Evolutionary conservation across 1,140 invertebrate species (phyloP).

Genomic region (Achroia grisella): DNA sequence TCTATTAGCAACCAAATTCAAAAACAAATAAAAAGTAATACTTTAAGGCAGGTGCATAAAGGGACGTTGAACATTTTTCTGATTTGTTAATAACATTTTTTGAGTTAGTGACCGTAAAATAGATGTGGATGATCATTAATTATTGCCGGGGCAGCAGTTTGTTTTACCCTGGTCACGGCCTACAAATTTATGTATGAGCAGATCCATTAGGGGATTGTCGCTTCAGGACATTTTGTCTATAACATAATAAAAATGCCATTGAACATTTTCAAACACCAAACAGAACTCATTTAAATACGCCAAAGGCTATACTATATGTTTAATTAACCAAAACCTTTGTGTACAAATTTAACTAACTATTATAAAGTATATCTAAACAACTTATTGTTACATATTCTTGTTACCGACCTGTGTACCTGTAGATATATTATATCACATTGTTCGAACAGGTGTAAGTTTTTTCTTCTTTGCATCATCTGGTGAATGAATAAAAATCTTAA

Average conservation of each 20-base stretch:
- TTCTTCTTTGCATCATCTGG: constrained; percentile 20
- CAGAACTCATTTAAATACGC: constrained; percentile 9
- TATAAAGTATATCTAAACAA: constrained; percentile 4
- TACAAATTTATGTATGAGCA: constrained; percentile 58
- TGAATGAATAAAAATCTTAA: constrained; percentile 16
- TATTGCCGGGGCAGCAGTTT: constrained; percentile 53
- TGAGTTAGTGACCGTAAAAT: constrained; percentile 58
- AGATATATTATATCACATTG: constrained; percentile 20
- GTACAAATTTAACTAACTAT: neutral
- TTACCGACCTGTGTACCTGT: constrained; percentile 16
- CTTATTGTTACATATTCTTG: constrained; percentile 15
- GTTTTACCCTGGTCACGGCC: constrained; percentile 57
- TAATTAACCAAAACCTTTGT: constrained; percentile 3
- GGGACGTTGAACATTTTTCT: constrained; percentile 21
- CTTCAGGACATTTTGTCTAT: constrained; percentile 35
- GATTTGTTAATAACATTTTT: constrained; percentile 51
- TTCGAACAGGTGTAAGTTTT: constrained; percentile 26
- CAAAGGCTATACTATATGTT: constrained; percentile 2
- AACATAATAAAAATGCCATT: constrained; percentile 15
- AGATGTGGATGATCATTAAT: constrained; percentile 63
- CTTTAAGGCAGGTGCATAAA: constrained; percentile 28
- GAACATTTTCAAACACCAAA: constrained; percentile 4
- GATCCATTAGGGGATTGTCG: constrained; percentile 62
- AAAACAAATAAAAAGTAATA: constrained; percentile 8
- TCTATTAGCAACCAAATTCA: neutral